phyloP scores from a whole-genome alignment of 2,113 vertebrate species.

The Cyanoderma ruficeps region DNA sequence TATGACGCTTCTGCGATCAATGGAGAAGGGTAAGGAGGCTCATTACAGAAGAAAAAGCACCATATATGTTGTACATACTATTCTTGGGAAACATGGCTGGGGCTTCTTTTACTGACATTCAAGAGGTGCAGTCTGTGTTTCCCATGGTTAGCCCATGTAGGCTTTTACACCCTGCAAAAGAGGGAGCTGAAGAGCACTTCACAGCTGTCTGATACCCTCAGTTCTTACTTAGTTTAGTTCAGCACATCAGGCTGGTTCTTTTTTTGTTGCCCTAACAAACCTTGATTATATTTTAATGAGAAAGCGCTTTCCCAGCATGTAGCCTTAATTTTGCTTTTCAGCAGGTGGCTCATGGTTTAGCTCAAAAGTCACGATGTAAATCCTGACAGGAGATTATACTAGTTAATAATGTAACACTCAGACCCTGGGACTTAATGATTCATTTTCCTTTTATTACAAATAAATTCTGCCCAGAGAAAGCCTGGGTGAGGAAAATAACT shows the following conservation, averaged over 20 bases:
- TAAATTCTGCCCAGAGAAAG: constrained; percentile 12
- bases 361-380: background rate
- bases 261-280: constrained; percentile 18
- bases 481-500: background rate
- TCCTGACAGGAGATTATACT: background rate
- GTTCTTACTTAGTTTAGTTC: background rate
- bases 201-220: background rate
- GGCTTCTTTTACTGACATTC: background rate
- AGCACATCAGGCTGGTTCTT: background rate
- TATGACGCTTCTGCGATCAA: background rate
- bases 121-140: background rate
- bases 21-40: background rate
- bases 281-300: constrained; percentile 33
- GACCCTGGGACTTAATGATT: background rate
- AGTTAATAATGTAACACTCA: constrained; percentile 1
- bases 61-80: background rate
- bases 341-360: background rate
- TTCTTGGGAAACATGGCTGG: background rate
- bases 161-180: background rate
- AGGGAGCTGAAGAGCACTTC: background rate
- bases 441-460: constrained; percentile 38
- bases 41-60: background rate
- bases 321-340: constrained; percentile 45
- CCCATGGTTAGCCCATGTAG: background rate
- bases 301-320: background rate